Base-by-base conservation (phyloP, 2,113 vertebrate species). In the Callopanchax toddi region DNA sequence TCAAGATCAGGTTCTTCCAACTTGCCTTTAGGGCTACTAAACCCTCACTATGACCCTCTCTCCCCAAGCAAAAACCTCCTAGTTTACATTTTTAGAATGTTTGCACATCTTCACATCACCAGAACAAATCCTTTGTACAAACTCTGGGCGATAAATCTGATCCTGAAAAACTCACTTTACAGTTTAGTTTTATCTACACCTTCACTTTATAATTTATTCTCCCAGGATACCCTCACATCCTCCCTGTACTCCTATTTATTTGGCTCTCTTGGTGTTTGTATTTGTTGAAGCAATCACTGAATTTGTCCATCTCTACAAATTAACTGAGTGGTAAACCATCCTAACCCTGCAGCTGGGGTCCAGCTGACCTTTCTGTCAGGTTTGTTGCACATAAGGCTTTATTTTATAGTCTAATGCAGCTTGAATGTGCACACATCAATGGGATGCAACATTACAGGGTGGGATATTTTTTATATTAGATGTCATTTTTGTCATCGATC, bases 351-450 rank as follows among this genome's bases (percentile, higher is more conserved):
- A 75, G 54, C 54, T 23, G 16, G 16, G 72, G 40, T 50, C 63
- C 29, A 36, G 45, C 67, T 76, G 53, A 80, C 62, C 79, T 53
- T 3, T 6, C 11, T 50, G 69, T 66, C 48, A 58, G n/a, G n/a
- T 89, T 81, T 86, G 67, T n/a, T n/a, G n/a, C n/a, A n/a, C 44
- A 71, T 61, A 78, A 82, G 82, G 66, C 82, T 82, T 81, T 21
- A 66, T 84, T 84, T 83, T 74, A 68, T 62, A 44, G 60, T 72
- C 43, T 20, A 11, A 21, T 21, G 55, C 70, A 63, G 78, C 78
- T 58, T 39, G 29, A 49, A 71, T 60, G 63, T 7, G n/a, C 22
- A 32, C 32, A 39, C 23, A 42, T 42, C 59, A 85, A 67, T 55
- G 34, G 34, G n/a, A n/a, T n/a, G 45, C 51, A 25, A 54, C 63